Percentiles rank a stretch among this genome's conserved stretches.
phyloP scores from a whole-genome alignment of 2,113 vertebrate species.

The Paramisgurnus dabryanus region DNA sequence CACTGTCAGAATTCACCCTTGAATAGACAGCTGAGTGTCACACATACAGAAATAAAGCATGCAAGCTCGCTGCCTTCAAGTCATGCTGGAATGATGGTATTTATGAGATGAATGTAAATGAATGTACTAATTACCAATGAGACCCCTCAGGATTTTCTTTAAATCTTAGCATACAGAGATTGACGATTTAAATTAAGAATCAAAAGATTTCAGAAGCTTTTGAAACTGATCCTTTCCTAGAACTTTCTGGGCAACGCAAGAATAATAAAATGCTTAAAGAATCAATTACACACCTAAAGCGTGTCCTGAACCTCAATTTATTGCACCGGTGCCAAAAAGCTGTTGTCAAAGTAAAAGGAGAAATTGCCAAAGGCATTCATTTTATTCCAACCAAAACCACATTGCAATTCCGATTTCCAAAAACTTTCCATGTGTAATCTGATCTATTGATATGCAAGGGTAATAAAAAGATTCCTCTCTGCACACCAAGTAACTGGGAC shows the following conservation, averaged over 20 bases:
- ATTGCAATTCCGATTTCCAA: not conserved
- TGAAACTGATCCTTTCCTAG: too few species aligned
- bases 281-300: too few species aligned
- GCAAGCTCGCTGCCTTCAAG: not conserved
- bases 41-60: not conserved
- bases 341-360: too few species aligned
- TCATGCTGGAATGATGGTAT: not conserved
- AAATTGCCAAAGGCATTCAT: too few species aligned
- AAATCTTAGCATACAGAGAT: too few species aligned
- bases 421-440: not conserved
- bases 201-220: too few species aligned
- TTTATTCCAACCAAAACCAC: too few species aligned
- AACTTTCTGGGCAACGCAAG: too few species aligned
- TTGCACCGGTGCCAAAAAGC: too few species aligned
- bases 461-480: constrained; percentile 14
- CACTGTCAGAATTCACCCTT: not conserved
- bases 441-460: not conserved
- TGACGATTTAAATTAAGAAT: too few species aligned
- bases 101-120: not conserved
- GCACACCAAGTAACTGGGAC: constrained; percentile 28
- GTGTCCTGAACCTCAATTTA: too few species aligned
- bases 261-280: too few species aligned
- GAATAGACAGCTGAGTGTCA: not conserved
- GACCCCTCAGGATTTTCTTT: not conserved
- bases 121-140: not conserved